Percentiles rank a stretch among this genome's conserved stretches.
Evolutionary conservation across 2,113 vertebrate genomes (phyloP).

Genomic region (Syngnathus floridae): DNA sequence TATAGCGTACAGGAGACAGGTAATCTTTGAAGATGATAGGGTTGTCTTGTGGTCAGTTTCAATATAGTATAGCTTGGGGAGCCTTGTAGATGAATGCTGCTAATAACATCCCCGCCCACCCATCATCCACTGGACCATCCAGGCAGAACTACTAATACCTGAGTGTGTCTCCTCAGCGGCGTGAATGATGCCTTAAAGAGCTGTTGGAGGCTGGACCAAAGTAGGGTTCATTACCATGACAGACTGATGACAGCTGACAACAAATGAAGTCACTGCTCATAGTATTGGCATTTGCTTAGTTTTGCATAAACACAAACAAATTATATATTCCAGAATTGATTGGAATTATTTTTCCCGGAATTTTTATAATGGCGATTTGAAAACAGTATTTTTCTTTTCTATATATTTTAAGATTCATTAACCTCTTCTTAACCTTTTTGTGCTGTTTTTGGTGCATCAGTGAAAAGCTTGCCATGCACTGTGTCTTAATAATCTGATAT

Average conservation of each 20-base stretch:
- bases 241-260: conserved; percentile 42
- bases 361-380: too few species aligned
- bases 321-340: too few species aligned
- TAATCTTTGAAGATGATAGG: conserved; percentile 63
- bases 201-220: conserved; percentile 55
- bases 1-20: conserved; percentile 69
- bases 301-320: conserved; percentile 6
- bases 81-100: conserved; percentile 55
- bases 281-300: neutral
- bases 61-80: conserved; percentile 55
- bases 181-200: conserved; percentile 60
- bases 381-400: too few species aligned
- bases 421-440: too few species aligned
- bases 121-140: conserved; percentile 46
- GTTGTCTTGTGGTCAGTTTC: conserved; percentile 70
- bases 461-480: too few species aligned
- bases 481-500: too few species aligned
- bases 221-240: conserved; percentile 58
- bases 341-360: too few species aligned
- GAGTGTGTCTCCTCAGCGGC: conserved; percentile 53
- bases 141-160: conserved; percentile 56
- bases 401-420: too few species aligned
- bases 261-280: neutral
- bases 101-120: conserved; percentile 60
- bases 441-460: too few species aligned